Conservation (phyloP, 2,113 vertebrate species). For the Myiagra hebetior region DNA sequence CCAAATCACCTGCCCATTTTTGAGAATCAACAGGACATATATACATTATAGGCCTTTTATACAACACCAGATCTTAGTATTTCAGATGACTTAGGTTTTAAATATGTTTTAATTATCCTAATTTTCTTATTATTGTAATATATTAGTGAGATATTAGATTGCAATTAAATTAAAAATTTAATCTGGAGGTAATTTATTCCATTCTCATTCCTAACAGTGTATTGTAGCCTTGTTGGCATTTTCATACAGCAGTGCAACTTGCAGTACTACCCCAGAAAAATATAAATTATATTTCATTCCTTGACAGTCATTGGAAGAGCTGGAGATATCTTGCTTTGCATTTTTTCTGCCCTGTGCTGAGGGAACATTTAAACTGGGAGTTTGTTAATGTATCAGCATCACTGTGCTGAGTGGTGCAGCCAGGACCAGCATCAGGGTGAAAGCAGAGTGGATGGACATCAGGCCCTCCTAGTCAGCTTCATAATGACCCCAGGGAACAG, state of each 20-base stretch:
- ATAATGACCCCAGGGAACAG: background rate
- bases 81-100: slow-evolving; percentile 51
- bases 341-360: background rate
- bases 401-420: background rate
- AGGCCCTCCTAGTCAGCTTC: background rate
- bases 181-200: slow-evolving; percentile 59
- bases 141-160: slow-evolving; percentile 58
- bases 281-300: background rate
- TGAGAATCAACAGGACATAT: background rate
- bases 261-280: background rate
- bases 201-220: slow-evolving; percentile 11
- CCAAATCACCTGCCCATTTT: background rate
- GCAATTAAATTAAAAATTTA: slow-evolving; percentile 69
- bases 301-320: background rate
- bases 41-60: background rate
- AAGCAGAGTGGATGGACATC: background rate
- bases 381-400: background rate
- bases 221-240: slow-evolving; percentile 21
- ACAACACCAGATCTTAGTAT: slow-evolving; percentile 13
- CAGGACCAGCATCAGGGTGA: background rate
- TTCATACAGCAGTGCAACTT: slow-evolving; percentile 26
- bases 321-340: background rate
- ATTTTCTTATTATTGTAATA: slow-evolving; percentile 67
- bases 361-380: background rate
- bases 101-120: slow-evolving; percentile 67